phyloP scores from a whole-genome alignment of 2,113 vertebrate genomes.

The Siniperca knerii region DNA sequence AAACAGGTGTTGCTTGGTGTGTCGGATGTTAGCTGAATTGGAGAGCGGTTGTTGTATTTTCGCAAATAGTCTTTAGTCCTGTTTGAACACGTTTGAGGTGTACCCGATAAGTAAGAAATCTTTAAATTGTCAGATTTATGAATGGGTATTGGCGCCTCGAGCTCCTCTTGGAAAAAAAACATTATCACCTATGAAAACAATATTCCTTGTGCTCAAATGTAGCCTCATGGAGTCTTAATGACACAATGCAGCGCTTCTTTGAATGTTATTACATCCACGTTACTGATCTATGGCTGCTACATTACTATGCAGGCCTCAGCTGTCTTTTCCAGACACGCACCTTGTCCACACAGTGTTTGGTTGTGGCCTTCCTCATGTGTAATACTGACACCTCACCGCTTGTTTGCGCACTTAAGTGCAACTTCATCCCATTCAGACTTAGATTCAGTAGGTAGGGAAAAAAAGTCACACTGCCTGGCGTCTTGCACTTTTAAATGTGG shows the following conservation, averaged over 20 bases:
- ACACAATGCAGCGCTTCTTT: neutral
- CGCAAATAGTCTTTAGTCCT: neutral
- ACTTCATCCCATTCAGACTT: constrained; percentile 14
- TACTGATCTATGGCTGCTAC: neutral
- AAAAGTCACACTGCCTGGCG: neutral
- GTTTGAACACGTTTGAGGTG: neutral
- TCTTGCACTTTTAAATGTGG: neutral
- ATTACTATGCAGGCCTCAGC: constrained; percentile 50
- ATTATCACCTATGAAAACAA: neutral
- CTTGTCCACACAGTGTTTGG: constrained; percentile 42
- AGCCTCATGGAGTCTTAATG: neutral
- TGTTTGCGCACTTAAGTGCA: constrained; percentile 61
- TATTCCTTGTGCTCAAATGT: neutral
- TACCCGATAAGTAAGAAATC: neutral
- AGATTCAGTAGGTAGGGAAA: neutral
- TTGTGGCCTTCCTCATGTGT: constrained; percentile 60
- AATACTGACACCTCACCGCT: constrained; percentile 58
- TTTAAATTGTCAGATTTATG: constrained; percentile 13
- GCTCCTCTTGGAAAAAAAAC: neutral
- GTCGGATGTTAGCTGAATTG: constrained; percentile 2
- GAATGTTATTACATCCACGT: neutral
- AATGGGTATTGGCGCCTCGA: constrained; percentile 17
- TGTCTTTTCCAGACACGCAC: constrained; percentile 44
- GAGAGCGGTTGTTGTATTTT: neutral
- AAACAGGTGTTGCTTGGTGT: neutral